Evolutionary conservation across 2,888 invertebrate species (phyloP).

Genomic region (Apoderus coryli): DNA sequence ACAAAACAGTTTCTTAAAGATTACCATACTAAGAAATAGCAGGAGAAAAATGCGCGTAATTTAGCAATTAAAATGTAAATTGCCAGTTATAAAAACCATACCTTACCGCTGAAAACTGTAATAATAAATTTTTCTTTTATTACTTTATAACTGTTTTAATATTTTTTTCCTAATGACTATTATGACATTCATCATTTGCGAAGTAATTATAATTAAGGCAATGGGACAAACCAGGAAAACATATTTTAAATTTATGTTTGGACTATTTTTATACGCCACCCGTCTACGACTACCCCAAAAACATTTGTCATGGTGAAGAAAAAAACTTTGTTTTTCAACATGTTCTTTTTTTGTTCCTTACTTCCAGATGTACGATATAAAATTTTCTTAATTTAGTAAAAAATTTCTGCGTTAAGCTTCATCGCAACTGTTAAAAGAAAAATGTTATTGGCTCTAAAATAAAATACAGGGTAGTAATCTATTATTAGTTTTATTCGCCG

Average conservation of each 20-base stretch:
- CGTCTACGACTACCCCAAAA: slow-evolving; percentile 22
- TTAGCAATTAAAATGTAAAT: slow-evolving; percentile 26
- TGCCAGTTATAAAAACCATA: slow-evolving; percentile 23
- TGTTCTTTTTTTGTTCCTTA: slow-evolving; percentile 20
- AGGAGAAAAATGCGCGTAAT: slow-evolving; percentile 20
- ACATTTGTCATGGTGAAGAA: slow-evolving; percentile 24
- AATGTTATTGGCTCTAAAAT: too few species aligned
- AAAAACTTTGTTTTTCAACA: slow-evolving; percentile 22
- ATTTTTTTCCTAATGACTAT: slow-evolving; percentile 23
- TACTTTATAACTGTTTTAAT: slow-evolving; percentile 26
- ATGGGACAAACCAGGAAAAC: slow-evolving; percentile 15
- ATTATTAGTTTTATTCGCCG: too few species aligned
- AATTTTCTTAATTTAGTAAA: too few species aligned
- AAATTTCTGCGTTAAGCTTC: too few species aligned
- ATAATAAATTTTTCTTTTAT: slow-evolving; percentile 25
- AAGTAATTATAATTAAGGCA: slow-evolving; percentile 21
- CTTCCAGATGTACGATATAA: too few species aligned
- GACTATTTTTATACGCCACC: slow-evolving; percentile 25
- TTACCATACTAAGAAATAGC: slow-evolving; percentile 22
- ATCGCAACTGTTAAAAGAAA: too few species aligned
- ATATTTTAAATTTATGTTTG: slow-evolving; percentile 22
- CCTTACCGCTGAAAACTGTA: slow-evolving; percentile 21
- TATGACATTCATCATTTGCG: slow-evolving; percentile 22
- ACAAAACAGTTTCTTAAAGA: slow-evolving; percentile 11
- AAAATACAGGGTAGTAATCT: too few species aligned